These are phyloP conservation scores for Drosophila suboccidentalis DNA, from an alignment of 2,888 invertebrate species.

Conservation along the genomic window DNA sequence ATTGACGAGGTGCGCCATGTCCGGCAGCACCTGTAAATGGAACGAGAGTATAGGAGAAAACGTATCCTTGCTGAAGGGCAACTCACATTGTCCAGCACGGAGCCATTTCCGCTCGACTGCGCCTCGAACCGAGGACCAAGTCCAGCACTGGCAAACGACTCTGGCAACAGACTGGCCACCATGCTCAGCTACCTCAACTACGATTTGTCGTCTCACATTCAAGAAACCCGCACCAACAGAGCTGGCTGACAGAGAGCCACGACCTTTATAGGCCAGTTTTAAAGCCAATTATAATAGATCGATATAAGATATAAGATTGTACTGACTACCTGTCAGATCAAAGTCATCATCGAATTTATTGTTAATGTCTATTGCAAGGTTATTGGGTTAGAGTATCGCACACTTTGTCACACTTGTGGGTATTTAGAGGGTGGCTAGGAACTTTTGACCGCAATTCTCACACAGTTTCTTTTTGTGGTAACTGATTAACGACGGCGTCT, in stretches of 20 bases:
- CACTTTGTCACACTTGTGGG: neutral
- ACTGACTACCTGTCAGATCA: constrained; percentile 47
- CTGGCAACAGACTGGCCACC: constrained; percentile 55
- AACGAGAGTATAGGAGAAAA: too few relatives aligned
- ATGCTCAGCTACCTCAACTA: constrained; percentile 52
- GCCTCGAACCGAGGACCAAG: constrained; percentile 62
- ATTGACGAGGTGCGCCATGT: constrained; percentile 89
- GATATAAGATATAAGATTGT: constrained; percentile 13
- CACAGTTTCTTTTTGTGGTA: constrained; percentile 47
- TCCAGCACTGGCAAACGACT: constrained; percentile 37
- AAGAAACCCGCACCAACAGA: constrained; percentile 25
- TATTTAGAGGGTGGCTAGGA: constrained; percentile 85
- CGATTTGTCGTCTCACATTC: constrained; percentile 39
- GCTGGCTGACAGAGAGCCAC: neutral
- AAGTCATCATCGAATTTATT: constrained; percentile 36
- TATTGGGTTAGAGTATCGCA: neutral
- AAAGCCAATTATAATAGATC: constrained; percentile 43
- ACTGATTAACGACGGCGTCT: neutral
- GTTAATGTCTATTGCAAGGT: constrained; percentile 4
- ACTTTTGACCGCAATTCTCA: constrained; percentile 53
- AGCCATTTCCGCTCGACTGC: constrained; percentile 87
- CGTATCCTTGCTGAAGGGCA: neutral
- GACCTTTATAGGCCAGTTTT: constrained; percentile 51
- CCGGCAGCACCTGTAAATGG: constrained; percentile 86
- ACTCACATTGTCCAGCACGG: constrained; percentile 92